Conservation (phyloP, 1,140 invertebrate species). For the Anastrepha obliqua region DNA sequence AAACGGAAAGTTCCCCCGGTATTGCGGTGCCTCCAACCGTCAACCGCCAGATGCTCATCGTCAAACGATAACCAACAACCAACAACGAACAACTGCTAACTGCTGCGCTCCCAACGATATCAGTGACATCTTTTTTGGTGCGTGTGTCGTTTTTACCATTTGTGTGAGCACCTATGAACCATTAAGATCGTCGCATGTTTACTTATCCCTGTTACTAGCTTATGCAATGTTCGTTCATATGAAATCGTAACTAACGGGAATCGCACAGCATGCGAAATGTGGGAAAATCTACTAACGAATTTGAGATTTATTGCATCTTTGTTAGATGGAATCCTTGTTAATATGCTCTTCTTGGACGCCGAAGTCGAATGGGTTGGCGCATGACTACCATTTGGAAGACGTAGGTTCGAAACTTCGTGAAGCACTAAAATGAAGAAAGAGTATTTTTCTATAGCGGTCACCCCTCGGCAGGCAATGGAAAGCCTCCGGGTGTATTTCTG, state of each 20-base stretch:
- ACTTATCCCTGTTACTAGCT: not conserved
- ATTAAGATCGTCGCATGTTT: not conserved
- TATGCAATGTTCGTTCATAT: not conserved
- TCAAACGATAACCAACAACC: not conserved
- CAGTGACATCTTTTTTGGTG: conserved; percentile 24
- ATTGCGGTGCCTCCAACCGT: not conserved
- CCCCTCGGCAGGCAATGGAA: no score
- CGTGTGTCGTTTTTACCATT: not conserved
- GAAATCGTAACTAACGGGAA: conserved; percentile 25
- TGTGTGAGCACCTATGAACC: conserved; percentile 9
- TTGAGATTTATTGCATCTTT: not conserved
- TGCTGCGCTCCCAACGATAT: not conserved
- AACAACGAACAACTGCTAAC: not conserved
- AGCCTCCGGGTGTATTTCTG: no score
- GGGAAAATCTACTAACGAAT: not conserved
- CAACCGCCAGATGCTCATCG: not conserved
- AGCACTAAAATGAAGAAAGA: no score
- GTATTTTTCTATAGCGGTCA: no score
- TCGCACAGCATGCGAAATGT: not conserved
- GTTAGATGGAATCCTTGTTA: no score
- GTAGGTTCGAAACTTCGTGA: no score
- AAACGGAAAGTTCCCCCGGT: not conserved
- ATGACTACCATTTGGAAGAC: no score
- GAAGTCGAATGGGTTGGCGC: no score
- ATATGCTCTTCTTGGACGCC: no score